Conservation (phyloP, 2,888 invertebrate species). For the Lepeophtheirus nordmannii region DNA sequence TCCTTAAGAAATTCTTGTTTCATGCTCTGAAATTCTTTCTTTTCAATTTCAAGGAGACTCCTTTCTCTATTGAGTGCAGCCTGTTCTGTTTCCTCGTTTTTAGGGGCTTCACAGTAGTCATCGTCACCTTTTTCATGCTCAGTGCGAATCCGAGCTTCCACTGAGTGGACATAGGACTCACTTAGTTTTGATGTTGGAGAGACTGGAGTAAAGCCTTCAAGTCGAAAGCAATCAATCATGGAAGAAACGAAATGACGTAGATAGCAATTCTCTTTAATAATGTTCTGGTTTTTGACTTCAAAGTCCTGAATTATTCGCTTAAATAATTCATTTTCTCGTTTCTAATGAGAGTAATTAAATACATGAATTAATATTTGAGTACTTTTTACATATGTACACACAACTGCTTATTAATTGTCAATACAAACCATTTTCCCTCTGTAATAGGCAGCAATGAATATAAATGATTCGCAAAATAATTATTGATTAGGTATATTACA, state of each 20-base stretch:
- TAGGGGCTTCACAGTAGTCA: neutral
- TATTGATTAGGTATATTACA: too few species aligned
- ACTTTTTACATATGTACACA: too few species aligned
- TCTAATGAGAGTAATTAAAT: neutral
- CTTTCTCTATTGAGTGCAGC: conserved; percentile 1
- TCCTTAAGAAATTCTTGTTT: neutral
- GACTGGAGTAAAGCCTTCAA: neutral
- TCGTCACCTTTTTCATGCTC: neutral
- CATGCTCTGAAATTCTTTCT: neutral
- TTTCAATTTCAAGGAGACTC: neutral
- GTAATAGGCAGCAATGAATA: too few species aligned
- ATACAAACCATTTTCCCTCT: too few species aligned
- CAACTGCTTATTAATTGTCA: too few species aligned
- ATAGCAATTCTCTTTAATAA: neutral
- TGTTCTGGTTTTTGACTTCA: neutral
- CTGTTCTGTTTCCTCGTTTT: neutral
- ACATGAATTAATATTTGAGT: neutral
- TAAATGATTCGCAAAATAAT: too few species aligned
- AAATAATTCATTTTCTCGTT: neutral
- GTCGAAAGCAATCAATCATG: neutral
- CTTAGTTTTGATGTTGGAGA: conserved; percentile 1
- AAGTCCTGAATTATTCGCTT: conserved; percentile 1
- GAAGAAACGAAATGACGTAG: neutral
- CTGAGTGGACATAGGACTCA: neutral
- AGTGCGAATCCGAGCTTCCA: neutral